Evolutionary conservation across 1,140 invertebrate species (phyloP), one percentile per base, ranked within the genome.

Genomic region (Drosophila bifasciata): DNA sequence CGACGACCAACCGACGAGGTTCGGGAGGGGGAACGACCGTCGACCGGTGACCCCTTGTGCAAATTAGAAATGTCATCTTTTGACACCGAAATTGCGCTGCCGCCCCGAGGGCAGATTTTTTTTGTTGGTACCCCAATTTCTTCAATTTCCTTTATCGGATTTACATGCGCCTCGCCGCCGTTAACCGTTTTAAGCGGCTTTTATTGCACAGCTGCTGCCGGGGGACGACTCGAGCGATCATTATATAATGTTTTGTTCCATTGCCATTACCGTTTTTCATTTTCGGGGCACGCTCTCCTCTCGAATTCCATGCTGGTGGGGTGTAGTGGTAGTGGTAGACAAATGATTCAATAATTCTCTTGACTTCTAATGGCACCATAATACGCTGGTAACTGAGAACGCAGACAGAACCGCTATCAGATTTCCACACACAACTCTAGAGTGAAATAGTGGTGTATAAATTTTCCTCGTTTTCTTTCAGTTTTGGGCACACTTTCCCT

Each of bases 1-100:
- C 11, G 32, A 28, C 25, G 66, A 36, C 44, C 43, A 36, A 49
- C 44, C 45, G 36, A 51, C 45, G 43, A 50, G 39, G 36, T 39
- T 5, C 44, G 8, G 13, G 51, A n/a, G n/a, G n/a, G n/a, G n/a
- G n/a, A n/a, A n/a, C 58, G 17, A 32, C 60, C 17, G 43, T 23
- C 45, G 45, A 9, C 70, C 32, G 32, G 11, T 11, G 55, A 59
- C 59, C 62, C 79, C 60, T 49, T 64, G 44, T 58, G 72, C 77
- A 86, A 85, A 85, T 85, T 85, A 86, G 80, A 85, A 86, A 76
- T 86, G 80, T 86, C 80, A 85, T 81, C 81, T 84, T 86, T 85
- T 84, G 76, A 86, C 81, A 58, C 81, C 81, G 73, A 86, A 84
- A 84, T 84, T 84, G 72, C 49, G 45, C 51, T 32, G 3, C 36